Base-by-base conservation (phyloP, 2,797 vertebrate genomes). In the Lagocephalus sceleratus region DNA sequence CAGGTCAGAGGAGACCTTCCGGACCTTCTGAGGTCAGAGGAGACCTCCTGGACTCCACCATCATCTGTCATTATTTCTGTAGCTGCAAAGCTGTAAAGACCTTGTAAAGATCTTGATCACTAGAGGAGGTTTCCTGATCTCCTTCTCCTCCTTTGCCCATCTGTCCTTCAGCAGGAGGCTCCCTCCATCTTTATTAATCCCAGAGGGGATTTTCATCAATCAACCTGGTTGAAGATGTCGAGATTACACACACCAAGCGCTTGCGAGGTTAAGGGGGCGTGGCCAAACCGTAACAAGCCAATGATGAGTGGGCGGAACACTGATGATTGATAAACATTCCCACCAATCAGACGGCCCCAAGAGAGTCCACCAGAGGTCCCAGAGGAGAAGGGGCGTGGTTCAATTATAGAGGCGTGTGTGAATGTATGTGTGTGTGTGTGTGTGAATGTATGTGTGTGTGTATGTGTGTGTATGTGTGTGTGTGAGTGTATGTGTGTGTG, bases 381-480 rank as follows among this genome's bases (percentile, higher is more conserved):
- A 10, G 51, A 82, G 84, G 86, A 74, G 58, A 15, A 72, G 58
- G 44, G 75, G 73, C 40, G 71, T 56, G 68, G 57, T 63, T 59
- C 69, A 74, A 75, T 78, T 66, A 78, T 20, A 20, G 57, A 8
- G 29, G 5, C 5, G 32, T 35, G 11, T 35, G 11, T 14, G 32
- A 12, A 12, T 25, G 25, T 25, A 8, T 29, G 29, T 29, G 29
- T 10, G 29, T 11, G 29, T 11, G 29, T 29, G 21, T 15, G 32
- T 21, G 43, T n/a, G n/a, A n/a, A n/a, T n/a, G n/a, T n/a, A n/a
- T n/a, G 5, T 4, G 32, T 35, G 11, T 35, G 11, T 14, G 32
- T 35, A 12, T 25, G 25, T 25, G 25, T 29, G 29, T 29, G 29
- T 10, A 10, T 11, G 29, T 11, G 29, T 29, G 21, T 15, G 32